Percentiles rank a stretch among this genome's conserved stretches.
Evolutionary conservation across 2,113 vertebrate species (phyloP).

Genomic region (Seriola rivoliana): DNA sequence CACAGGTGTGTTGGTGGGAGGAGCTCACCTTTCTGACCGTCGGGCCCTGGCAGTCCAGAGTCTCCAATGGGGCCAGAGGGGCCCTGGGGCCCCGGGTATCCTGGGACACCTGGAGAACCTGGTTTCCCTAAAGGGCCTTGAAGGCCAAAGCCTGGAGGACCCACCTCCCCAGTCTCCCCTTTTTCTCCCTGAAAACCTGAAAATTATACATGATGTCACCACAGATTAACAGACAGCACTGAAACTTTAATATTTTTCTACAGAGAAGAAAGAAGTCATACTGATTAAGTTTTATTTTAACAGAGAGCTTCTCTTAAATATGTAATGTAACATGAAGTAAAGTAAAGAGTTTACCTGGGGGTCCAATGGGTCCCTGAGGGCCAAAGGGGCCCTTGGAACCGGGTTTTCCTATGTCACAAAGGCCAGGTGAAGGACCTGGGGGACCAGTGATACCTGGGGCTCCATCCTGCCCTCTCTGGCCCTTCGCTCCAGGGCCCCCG

Average conservation of each 20-base stretch:
- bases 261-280: too few relatives aligned
- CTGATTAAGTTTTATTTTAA: background rate
- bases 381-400: conserved; percentile 56
- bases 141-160: conserved; percentile 60
- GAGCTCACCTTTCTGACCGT: conserved; percentile 74
- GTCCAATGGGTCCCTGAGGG: conserved; percentile 65
- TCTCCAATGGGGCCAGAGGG: conserved; percentile 68
- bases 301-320: background rate
- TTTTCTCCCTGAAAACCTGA: conserved; percentile 77
- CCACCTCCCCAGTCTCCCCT: conserved; percentile 64
- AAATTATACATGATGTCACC: background rate
- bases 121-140: conserved; percentile 70
- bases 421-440: conserved; percentile 24
- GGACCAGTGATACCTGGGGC: conserved; percentile 47
- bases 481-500: conserved; percentile 56
- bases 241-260: background rate
- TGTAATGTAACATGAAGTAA: background rate
- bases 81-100: conserved; percentile 72
- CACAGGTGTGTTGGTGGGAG: background rate
- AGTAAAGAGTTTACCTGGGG: conserved; percentile 58
- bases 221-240: background rate
- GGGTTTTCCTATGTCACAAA: conserved; percentile 58
- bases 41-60: conserved; percentile 49
- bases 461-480: conserved; percentile 68
- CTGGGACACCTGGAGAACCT: conserved; percentile 73